Percentiles rank a stretch among this genome's conserved stretches.
Evolutionary conservation across 2,113 vertebrate genomes (phyloP).

Genomic region (Forbesichthys agassizii): DNA sequence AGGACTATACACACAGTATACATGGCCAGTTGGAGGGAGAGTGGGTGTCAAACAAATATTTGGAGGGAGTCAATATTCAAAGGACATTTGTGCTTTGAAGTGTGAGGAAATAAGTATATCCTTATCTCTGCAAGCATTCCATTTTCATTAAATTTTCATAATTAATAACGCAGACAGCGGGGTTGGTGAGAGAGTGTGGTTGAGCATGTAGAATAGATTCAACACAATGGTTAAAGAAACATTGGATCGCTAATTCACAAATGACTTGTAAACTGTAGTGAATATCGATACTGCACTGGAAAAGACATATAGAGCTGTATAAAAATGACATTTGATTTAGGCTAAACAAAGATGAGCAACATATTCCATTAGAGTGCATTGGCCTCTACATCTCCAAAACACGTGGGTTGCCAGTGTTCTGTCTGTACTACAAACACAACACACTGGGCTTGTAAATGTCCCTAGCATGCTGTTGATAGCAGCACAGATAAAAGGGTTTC

Average conservation of each 20-base stretch:
- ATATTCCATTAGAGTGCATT: background rate
- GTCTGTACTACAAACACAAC: slow-evolving; percentile 2
- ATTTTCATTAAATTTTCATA: slow-evolving; percentile 39
- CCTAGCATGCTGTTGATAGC: slow-evolving; percentile 4
- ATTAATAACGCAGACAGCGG: slow-evolving; percentile 6
- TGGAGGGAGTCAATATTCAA: slow-evolving; percentile 54
- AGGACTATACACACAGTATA: slow-evolving; percentile 46
- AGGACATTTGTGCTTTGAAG: slow-evolving; percentile 64
- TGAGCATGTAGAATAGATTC: slow-evolving; percentile 9
- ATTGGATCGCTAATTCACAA: slow-evolving; percentile 24
- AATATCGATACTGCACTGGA: too few species aligned
- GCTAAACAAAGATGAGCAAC: too few species aligned
- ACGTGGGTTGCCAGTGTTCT: slow-evolving; percentile 29
- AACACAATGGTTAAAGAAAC: slow-evolving; percentile 19
- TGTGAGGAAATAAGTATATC: slow-evolving; percentile 37
- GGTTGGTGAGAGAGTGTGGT: background rate
- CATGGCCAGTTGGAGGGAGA: slow-evolving; percentile 42
- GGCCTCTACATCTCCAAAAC: background rate
- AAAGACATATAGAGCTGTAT: too few species aligned
- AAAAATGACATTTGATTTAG: too few species aligned
- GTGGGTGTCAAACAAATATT: slow-evolving; percentile 57
- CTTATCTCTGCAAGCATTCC: slow-evolving; percentile 38
- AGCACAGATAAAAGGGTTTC: slow-evolving; percentile 28
- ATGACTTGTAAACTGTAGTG: background rate
- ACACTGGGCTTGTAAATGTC: background rate